Base-by-base conservation (phyloP, 2,797 vertebrate species). In the Arrhamphus sclerolepis region DNA sequence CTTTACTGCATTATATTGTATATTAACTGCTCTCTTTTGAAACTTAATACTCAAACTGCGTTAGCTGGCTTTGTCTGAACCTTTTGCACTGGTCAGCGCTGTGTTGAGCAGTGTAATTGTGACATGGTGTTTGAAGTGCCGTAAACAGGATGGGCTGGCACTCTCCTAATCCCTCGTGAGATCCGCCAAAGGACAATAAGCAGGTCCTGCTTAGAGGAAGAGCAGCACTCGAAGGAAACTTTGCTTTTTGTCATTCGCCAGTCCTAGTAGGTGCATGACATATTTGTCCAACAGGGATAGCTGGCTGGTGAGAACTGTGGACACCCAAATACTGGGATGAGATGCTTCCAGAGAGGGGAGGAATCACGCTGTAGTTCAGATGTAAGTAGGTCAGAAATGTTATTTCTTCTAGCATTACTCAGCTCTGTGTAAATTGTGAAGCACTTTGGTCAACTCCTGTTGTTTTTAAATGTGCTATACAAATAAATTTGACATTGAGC, bases 141-240 rank as follows among this genome's bases (percentile, higher is more conserved):
- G 74, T 88, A 86, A 89, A 90, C 89, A 88, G 90, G 90, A 91
- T 76, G 87, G 86, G 83, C 38, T 66, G 66, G 64, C 65, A n/a
- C 75, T 77, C 67, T 83, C 24, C 69, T 61, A 46, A 69, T 80
- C 75, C 61, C 46, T 58, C 16, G 59, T 65, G 71, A 72, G 56
- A 59, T 46, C 57, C 11, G 5, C 67, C 51, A 21, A 50, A 39
- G 77, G 71, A 88, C 85, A 87, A 87, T 80, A 80, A 80, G 76
- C 56, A 57, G 61, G 65, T 62, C 71, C 62, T 44, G 61, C n/a
- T 6, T 18, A 62, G 49, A 81, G 80, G 72, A 78, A 75, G 66
- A 62, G 40, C 44, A 17, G 18, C 46, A 18, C 41, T 78, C 38
- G 17, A 67, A 70, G 57, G 69, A 75, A 87, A 66, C 57, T 60